These are phyloP conservation scores for Brachyopa scutellaris DNA, from an alignment of 2,888 invertebrate genomes.

Conservation along the genomic window DNA sequence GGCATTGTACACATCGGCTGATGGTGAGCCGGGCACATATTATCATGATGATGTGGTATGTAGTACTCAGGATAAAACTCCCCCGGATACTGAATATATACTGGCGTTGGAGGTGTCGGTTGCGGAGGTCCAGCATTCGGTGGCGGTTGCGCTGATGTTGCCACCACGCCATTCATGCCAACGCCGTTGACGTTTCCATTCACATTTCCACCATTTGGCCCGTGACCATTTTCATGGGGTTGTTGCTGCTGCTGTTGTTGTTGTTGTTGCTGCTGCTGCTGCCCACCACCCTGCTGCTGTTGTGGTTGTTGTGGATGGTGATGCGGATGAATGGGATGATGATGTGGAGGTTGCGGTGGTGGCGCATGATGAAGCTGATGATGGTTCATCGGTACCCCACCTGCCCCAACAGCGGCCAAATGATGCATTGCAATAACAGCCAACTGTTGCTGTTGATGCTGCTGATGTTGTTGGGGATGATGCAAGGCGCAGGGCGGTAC, in stretches of 20 bases:
- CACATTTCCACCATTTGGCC: conserved; percentile 72
- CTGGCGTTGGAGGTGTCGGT: conserved; percentile 77
- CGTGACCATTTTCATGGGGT: conserved; percentile 69
- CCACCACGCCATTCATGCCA: conserved; percentile 75
- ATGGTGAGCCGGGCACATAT: conserved; percentile 85
- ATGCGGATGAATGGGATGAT: conserved; percentile 73
- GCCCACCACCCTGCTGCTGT: conserved; percentile 59
- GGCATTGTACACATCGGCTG: conserved; percentile 89
- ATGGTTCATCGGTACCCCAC: conserved; percentile 71
- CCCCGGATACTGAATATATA: conserved; percentile 81
- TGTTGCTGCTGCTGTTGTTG: conserved; percentile 75
- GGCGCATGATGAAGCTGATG: conserved; percentile 73
- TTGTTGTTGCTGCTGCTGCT: conserved; percentile 73
- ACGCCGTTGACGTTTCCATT: conserved; percentile 55
- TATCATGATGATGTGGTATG: conserved; percentile 81
- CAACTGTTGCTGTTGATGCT: conserved; percentile 80
- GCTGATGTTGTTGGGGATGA: conserved; percentile 76
- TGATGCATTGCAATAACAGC: conserved; percentile 80
- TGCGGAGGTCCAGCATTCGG: conserved; percentile 69
- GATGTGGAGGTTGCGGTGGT: conserved; percentile 73
- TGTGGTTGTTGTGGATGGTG: conserved; percentile 71
- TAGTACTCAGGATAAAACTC: conserved; percentile 81
- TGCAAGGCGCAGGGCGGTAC: conserved; percentile 79
- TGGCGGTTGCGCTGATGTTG: conserved; percentile 72
- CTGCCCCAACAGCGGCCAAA: conserved; percentile 68